Evolutionary conservation across 1,140 invertebrate species (phyloP), one percentile per base, ranked within the genome.

Genomic region (Geopemphigus sp.): DNA sequence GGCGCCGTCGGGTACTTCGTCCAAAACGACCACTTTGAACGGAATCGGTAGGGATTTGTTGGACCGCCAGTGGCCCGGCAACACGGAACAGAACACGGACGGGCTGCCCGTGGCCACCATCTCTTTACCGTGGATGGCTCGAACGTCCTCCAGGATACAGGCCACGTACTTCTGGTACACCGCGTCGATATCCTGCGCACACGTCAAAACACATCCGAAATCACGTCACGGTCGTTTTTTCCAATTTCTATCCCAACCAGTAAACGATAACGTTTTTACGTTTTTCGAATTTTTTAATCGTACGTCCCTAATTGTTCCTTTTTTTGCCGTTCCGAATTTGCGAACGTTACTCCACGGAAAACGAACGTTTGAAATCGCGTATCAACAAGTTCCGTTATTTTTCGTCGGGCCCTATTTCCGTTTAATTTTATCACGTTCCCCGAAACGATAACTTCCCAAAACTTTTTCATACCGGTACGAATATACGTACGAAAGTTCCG

Each of bases 1-100:
- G 19, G 97, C 99, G 2, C 97, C 97, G 86, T 98, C 97, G 82
- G 93, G 92, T 8, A 98, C 92, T 82, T 97, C 95, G 12, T 94
- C 94, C 39, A 98, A 86, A 3, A 95, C 93, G 6, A 96, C 93
- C 82, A 97, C 93, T 86, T 95, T 95, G 87, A 98, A 98, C 50
- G 95, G 94, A 80, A 94, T 92, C 14, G 96, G 96, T 24, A 98
- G 87, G 0, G 96, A 97, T 86, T 99, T 99, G 87, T 98, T 98
- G n/a, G 95, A 96, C 68, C 96, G 88, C 96, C 96, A 98, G 86
- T 98, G 97, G 3, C 91, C 90, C 61, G 96, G 96, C 80, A 98
- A 87, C 47, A 94, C 93, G 15, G 95, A 95, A 86, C 96, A 98
- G 50, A 98, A 92, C 83, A 98, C 92, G 84, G 96, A 90, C n/a